Conservation (phyloP, 1,140 invertebrate genomes). For the Delia radicum region DNA sequence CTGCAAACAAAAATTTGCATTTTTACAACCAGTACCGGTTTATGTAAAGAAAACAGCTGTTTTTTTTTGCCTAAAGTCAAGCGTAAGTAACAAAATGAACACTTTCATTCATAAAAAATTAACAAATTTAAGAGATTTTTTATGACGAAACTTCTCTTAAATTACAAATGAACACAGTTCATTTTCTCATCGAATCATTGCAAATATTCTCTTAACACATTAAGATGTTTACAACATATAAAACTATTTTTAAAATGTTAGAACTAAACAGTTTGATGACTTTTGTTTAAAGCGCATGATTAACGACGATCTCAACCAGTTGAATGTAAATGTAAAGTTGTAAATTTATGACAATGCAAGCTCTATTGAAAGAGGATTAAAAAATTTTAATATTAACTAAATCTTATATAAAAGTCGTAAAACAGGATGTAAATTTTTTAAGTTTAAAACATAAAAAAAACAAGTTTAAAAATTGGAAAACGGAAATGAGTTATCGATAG, state of each 20-base stretch:
- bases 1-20: background rate
- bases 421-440: background rate
- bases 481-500: background rate
- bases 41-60: background rate
- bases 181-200: background rate
- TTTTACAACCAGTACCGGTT: background rate
- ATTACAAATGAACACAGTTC: background rate
- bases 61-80: too few species aligned
- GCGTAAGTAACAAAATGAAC: background rate
- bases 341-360: background rate
- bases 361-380: background rate
- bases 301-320: background rate
- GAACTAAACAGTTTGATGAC: background rate
- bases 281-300: slow-evolving; percentile 4
- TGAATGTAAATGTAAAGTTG: background rate
- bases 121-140: background rate
- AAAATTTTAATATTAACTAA: background rate
- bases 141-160: background rate
- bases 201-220: background rate
- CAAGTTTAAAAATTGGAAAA: too few species aligned
- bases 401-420: background rate
- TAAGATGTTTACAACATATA: background rate
- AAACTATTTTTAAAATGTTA: background rate
- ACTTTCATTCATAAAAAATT: background rate
- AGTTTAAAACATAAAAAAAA: background rate